Conservation (phyloP, 2,888 invertebrate species). For the Agrotis ipsilon region DNA sequence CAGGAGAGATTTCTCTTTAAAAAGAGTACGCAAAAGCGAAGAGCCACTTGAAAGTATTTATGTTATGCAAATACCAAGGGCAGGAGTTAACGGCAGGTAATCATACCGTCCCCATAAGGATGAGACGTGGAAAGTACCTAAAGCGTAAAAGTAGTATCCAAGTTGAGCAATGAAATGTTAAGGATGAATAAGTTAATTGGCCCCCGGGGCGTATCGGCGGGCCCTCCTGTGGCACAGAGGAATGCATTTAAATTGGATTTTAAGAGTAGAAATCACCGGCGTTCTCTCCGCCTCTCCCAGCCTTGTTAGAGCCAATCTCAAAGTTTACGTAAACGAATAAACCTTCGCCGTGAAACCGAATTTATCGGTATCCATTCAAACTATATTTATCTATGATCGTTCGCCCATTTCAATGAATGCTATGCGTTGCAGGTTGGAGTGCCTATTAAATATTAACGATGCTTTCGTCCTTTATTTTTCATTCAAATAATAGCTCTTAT, state of each 20-base stretch:
- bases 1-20: background rate
- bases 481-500: conserved; percentile 8
- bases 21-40: conserved; percentile 15
- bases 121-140: conserved; percentile 71
- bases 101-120: conserved; percentile 67
- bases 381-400: conserved; percentile 66
- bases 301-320: conserved; percentile 91
- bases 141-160: conserved; percentile 79
- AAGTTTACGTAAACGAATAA: conserved; percentile 91
- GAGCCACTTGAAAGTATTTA: conserved; percentile 46
- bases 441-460: conserved; percentile 40
- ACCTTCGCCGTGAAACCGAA: conserved; percentile 84
- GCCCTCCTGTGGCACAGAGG: conserved; percentile 90
- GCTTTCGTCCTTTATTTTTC: conserved; percentile 22
- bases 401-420: conserved; percentile 55
- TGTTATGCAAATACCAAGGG: conserved; percentile 61
- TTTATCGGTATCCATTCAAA: conserved; percentile 86
- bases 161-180: conserved; percentile 90
- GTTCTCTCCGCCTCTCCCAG: conserved; percentile 84
- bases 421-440: conserved; percentile 48
- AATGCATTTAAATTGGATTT: conserved; percentile 92
- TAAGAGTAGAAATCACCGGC: conserved; percentile 91
- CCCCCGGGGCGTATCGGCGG: conserved; percentile 89
- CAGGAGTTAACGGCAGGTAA: conserved; percentile 63
- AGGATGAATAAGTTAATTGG: conserved; percentile 91